Percentiles rank a stretch among this genome's conserved stretches.
phyloP scores from a whole-genome alignment of 2,797 vertebrate genomes.

The Huso huso region DNA sequence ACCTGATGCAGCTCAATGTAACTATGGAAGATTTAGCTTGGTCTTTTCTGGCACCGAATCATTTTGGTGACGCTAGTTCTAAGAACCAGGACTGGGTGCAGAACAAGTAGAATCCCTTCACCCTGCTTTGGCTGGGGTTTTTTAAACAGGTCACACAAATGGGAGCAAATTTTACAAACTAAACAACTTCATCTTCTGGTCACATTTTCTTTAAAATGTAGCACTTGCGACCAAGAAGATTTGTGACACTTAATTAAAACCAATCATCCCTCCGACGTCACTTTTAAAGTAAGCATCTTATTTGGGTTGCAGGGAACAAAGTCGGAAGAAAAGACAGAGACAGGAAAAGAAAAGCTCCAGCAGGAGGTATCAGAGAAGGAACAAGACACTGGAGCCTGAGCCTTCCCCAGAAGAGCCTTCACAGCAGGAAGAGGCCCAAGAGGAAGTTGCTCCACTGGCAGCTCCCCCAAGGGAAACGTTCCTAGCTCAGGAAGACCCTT shows the following conservation, averaged over 20 bases:
- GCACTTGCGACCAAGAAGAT: slow-evolving; percentile 32
- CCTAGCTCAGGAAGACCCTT: slow-evolving; percentile 22
- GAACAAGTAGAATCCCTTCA: too few species aligned
- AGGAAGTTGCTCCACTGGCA: slow-evolving; percentile 17
- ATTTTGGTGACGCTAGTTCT: too few species aligned
- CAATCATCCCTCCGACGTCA: not conserved
- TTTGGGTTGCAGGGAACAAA: slow-evolving; percentile 53
- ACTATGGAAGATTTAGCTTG: too few species aligned
- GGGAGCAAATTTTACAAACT: too few species aligned
- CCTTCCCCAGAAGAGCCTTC: slow-evolving; percentile 23
- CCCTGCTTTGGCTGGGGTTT: too few species aligned
- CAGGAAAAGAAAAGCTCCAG: slow-evolving; percentile 37
- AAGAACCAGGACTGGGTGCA: too few species aligned
- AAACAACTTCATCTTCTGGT: not conserved
- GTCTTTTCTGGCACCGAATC: too few species aligned
- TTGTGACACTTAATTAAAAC: slow-evolving; percentile 14
- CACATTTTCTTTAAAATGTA: slow-evolving; percentile 34
- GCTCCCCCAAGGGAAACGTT: slow-evolving; percentile 20
- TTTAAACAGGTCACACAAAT: too few species aligned
- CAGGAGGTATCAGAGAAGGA: slow-evolving; percentile 42
- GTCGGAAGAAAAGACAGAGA: slow-evolving; percentile 43
- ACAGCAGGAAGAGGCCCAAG: slow-evolving; percentile 21
- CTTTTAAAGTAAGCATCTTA: slow-evolving; percentile 28
- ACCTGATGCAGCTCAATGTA: too few species aligned
- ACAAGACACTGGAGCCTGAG: slow-evolving; percentile 30